Evolutionary conservation across 2,797 vertebrate genomes (phyloP).

Genomic region (Acipenser oxyrinchus): DNA sequence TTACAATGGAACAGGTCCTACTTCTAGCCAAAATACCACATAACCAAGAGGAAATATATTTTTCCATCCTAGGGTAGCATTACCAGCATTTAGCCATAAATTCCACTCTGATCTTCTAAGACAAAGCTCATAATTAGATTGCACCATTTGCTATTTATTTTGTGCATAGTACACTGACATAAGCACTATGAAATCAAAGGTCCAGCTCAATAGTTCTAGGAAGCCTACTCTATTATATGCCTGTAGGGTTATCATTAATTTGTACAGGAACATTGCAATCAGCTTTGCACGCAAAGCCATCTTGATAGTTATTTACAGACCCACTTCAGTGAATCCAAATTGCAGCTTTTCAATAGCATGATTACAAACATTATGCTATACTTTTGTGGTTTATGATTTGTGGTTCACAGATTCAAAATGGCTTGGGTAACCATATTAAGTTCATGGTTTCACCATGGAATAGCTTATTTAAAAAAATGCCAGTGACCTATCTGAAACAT

Average conservation of each 20-base stretch:
- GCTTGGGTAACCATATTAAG: too few relatives aligned
- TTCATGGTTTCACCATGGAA: too few relatives aligned
- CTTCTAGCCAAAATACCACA: too few relatives aligned
- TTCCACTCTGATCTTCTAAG: conserved; percentile 16
- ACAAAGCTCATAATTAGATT: conserved; percentile 22
- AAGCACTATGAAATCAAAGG: conserved; percentile 13
- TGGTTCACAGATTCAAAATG: too few relatives aligned
- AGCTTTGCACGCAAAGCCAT: conserved; percentile 16
- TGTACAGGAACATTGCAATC: conserved; percentile 19
- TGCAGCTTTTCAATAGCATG: conserved; percentile 4
- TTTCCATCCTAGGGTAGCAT: too few relatives aligned
- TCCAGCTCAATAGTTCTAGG: conserved; percentile 16
- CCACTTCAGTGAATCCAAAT: conserved; percentile 11
- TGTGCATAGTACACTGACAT: conserved; percentile 11
- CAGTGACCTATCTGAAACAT: too few relatives aligned
- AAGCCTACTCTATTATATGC: conserved; percentile 22
- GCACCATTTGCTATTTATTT: conserved; percentile 18
- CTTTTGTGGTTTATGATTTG: too few relatives aligned
- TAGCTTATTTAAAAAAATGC: too few relatives aligned
- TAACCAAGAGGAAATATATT: too few relatives aligned
- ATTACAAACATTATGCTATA: too few relatives aligned
- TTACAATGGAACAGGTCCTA: too few relatives aligned
- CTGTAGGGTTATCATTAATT: conserved; percentile 38
- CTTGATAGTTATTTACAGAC: conserved; percentile 13
- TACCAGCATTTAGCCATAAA: conserved; percentile 1